These are phyloP conservation scores for Parnassius orleans DNA, from an alignment of 2,888 invertebrate genomes.

Conservation along the genomic window DNA sequence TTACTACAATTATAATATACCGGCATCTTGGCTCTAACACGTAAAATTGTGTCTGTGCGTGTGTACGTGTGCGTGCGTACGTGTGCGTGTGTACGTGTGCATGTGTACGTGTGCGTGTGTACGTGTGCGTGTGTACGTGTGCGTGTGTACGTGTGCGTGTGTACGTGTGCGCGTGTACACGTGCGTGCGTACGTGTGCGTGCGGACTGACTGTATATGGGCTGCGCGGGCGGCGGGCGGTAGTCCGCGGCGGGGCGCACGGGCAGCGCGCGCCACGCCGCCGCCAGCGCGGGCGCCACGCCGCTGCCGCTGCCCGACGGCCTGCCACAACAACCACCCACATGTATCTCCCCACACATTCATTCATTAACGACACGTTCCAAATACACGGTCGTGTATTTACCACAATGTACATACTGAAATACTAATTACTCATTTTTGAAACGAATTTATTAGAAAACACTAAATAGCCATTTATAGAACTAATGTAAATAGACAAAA, in stretches of 20 bases:
- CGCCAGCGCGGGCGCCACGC: constrained; percentile 77
- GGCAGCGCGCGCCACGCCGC: constrained; percentile 91
- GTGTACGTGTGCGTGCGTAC: no score
- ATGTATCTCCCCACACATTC: neutral
- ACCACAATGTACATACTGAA: no score
- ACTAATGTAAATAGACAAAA: no score
- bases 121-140: neutral
- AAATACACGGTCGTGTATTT: no score
- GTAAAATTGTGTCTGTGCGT: no score
- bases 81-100: neutral
- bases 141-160: constrained; percentile 18
- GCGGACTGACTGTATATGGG: constrained; percentile 63
- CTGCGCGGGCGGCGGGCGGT: constrained; percentile 70
- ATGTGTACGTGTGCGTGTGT: no score
- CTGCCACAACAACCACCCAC: constrained; percentile 32
- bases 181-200: constrained; percentile 2
- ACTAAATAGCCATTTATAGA: no score
- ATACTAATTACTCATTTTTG: no score
- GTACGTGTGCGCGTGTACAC: constrained; percentile 15
- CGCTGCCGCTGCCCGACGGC: constrained; percentile 46
- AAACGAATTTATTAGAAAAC: no score
- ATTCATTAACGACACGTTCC: neutral
- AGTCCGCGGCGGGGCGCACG: constrained; percentile 72
- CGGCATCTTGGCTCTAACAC: no score
- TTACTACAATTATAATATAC: no score